A percentile compares a stretch with the other conserved stretches of the same genome.
Conservation (phyloP, 1,140 invertebrate species). For the Caenorhabditis tropicalis region DNA sequence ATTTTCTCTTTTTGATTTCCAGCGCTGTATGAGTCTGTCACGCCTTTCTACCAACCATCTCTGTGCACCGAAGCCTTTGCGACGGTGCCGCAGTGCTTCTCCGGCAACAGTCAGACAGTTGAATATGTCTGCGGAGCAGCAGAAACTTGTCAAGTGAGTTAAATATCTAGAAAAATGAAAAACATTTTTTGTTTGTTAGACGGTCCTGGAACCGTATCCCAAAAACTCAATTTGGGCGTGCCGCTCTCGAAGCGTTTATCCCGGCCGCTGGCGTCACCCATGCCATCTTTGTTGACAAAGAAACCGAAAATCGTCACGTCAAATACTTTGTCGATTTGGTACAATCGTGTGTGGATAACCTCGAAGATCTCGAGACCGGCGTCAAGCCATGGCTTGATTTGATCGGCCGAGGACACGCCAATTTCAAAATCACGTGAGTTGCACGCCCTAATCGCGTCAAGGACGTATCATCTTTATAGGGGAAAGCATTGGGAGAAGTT, state of each 20-base stretch:
- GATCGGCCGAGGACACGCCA: slow-evolving; percentile 61
- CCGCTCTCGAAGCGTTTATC: neutral
- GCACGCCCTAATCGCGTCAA: neutral
- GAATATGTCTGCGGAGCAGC: neutral
- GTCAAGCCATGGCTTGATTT: slow-evolving; percentile 60
- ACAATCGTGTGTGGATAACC: slow-evolving; percentile 61
- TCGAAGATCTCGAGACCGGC: slow-evolving; percentile 60
- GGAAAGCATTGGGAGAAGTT: slow-evolving; percentile 64
- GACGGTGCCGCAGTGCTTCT: slow-evolving; percentile 5
- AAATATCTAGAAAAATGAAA: no score
- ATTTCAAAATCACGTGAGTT: slow-evolving; percentile 59
- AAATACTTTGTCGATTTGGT: slow-evolving; percentile 62
- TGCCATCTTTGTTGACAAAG: slow-evolving; percentile 12
- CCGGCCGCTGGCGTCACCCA: neutral
- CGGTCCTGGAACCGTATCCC: slow-evolving; percentile 1
- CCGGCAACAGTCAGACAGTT: neutral
- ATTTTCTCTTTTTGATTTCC: neutral
- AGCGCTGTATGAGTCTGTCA: slow-evolving; percentile 16
- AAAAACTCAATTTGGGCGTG: neutral
- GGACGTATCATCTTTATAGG: slow-evolving; percentile 37
- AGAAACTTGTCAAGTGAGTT: slow-evolving; percentile 4
- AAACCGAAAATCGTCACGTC: slow-evolving; percentile 56
- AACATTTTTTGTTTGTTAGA: neutral
- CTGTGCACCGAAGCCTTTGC: neutral
- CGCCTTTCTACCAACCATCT: neutral